These are phyloP conservation scores for Netta rufina DNA, from an alignment of 2,797 vertebrate species.

Conservation along the genomic window DNA sequence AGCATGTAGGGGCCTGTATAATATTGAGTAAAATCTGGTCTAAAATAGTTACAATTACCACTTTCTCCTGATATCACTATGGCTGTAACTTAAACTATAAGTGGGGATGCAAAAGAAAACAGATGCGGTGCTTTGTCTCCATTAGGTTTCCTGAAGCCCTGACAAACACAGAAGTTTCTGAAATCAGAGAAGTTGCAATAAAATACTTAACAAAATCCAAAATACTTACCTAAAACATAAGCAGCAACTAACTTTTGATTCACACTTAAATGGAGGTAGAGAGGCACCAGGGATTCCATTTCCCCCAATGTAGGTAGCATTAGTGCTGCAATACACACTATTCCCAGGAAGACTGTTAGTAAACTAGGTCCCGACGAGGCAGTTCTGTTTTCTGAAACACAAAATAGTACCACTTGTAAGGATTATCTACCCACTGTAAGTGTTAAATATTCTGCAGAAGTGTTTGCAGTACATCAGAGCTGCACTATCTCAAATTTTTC, in stretches of 20 bases:
- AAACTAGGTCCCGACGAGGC: conserved; percentile 93
- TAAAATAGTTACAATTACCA: background rate
- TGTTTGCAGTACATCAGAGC: background rate
- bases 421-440: background rate
- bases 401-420: background rate
- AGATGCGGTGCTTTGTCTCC: background rate
- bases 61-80: background rate
- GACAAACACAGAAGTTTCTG: background rate
- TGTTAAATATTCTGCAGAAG: background rate
- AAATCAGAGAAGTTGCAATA: background rate
- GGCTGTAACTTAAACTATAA: background rate
- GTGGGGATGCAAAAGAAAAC: background rate
- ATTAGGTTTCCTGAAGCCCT: background rate
- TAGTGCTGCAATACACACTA: conserved; percentile 93
- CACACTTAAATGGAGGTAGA: conserved; percentile 99
- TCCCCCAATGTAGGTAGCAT: conserved; percentile 98
- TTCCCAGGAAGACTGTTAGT: conserved; percentile 93
- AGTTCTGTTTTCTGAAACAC: conserved; percentile 86
- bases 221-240: conserved; percentile 94
- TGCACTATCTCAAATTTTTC: background rate
- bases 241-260: conserved; percentile 99
- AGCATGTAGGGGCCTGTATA: background rate
- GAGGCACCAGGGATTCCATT: conserved; percentile 96
- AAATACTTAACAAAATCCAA: background rate
- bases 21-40: background rate